Evolutionary conservation across 1,140 invertebrate species (phyloP).

Genomic region (Conus betulinus): DNA sequence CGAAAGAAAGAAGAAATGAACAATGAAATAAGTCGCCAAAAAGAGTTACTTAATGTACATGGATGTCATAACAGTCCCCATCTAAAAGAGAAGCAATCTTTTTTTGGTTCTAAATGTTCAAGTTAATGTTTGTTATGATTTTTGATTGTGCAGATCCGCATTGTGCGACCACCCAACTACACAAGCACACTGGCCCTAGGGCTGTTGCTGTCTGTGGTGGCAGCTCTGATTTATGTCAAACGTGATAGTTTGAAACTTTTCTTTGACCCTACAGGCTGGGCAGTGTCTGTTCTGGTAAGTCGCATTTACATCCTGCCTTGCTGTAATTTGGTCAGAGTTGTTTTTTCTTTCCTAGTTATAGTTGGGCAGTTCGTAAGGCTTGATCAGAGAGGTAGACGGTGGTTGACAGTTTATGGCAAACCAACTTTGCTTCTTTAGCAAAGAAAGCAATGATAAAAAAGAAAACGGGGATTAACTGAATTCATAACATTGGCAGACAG

Average conservation of each 20-base stretch:
- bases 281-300: constrained; percentile 87
- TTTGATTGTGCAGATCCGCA: not conserved
- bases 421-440: no score
- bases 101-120: not conserved
- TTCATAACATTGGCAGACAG: no score
- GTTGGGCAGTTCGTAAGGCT: no score
- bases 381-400: no score
- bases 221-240: constrained; percentile 93
- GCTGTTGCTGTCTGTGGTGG: constrained; percentile 90
- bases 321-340: no score
- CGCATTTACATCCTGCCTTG: not conserved
- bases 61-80: not conserved
- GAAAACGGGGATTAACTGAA: no score
- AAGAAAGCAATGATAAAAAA: no score
- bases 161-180: not conserved
- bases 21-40: not conserved
- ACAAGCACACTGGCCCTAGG: constrained; percentile 83
- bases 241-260: constrained; percentile 98
- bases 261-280: constrained; percentile 98
- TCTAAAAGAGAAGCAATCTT: not conserved
- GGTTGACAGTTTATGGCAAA: no score
- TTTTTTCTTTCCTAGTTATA: no score
- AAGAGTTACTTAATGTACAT: no score
- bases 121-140: not conserved
- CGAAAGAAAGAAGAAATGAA: not conserved